Evolutionary conservation across 2,888 invertebrate genomes (phyloP), one percentile per base, ranked within the genome.

Genomic region (Neoscelio sp.): DNA sequence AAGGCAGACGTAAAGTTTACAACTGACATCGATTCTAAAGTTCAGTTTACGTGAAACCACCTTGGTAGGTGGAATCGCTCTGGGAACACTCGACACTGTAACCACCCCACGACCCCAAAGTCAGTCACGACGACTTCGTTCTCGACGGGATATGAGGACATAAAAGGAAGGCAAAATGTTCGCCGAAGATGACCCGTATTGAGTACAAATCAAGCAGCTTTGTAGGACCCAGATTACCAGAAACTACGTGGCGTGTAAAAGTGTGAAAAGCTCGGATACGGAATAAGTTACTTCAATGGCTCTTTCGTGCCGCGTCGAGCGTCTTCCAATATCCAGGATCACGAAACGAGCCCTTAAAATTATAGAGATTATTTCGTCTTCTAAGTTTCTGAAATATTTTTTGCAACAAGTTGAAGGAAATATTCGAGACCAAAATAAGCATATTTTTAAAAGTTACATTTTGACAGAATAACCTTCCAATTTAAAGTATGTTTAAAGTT

Each of bases 11-110:
- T 83, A 81, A 84, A 85, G 80, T 87, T 85, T 83, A 82, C 83
- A 81, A 82, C 82, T 81, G 85, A 84, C 82, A 77, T 79, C 54
- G 83, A 80, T 84, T 84, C 84, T 86, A 86, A 86, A 87, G 82
- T 86, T 84, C n/a, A 80, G 73, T 74, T 80, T 84, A 84, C 83
- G 83, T 83, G 83, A 85, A 83, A 83, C 80, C 81, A 80, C 70
- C 82, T 80, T 80, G 85, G 85, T 84, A 81, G 84, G 80, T 78
- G 80, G 80, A 64, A 84, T 81, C 80, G 79, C 86, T 84, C 84
- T 40, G 67, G 85, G 83, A 85, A 84, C 81, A 78, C 44, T 28
- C 80, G 78, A 18, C 79, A 44, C 33, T 78, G 70, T 23, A 46
- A 35, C 71, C 50, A 58, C 67, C 78, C 60, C 65, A 62, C 74